A percentile compares a stretch with the other conserved stretches of the same genome.
phyloP scores from a whole-genome alignment of 2,797 vertebrate genomes.

The Stomatorhinus walkeri region DNA sequence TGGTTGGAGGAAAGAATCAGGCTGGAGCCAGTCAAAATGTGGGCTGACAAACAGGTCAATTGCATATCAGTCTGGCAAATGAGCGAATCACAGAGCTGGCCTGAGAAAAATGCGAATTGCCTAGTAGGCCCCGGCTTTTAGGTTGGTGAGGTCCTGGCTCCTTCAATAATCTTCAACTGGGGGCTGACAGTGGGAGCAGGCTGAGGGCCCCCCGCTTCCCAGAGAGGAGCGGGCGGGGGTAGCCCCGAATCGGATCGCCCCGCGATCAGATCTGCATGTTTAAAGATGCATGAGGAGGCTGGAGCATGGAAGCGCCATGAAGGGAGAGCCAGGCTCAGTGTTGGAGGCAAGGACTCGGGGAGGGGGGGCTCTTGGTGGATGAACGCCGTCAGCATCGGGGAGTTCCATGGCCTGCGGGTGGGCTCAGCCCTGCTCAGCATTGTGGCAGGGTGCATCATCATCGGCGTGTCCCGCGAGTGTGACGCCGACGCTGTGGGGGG shows the following conservation, averaged over 20 bases:
- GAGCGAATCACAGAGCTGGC: background rate
- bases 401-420: slow-evolving; percentile 73
- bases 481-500: slow-evolving; percentile 69
- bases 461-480: slow-evolving; percentile 70
- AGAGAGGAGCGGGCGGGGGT: background rate
- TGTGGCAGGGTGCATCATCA: slow-evolving; percentile 76
- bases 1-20: background rate
- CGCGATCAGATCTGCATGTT: slow-evolving; percentile 60
- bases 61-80: background rate
- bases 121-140: background rate
- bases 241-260: background rate
- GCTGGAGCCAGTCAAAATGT: background rate
- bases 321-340: slow-evolving; percentile 33
- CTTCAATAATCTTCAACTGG: background rate
- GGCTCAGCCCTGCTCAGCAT: slow-evolving; percentile 69
- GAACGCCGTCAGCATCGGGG: slow-evolving; percentile 63
- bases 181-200: background rate
- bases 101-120: background rate
- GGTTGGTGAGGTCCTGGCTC: background rate
- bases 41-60: background rate
- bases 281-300: slow-evolving; percentile 65
- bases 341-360: background rate
- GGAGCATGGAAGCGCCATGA: slow-evolving; percentile 28
- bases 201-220: background rate
- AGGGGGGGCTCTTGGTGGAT: slow-evolving; percentile 52